Evolutionary conservation across 2,888 invertebrate genomes (phyloP), one percentile per base, ranked within the genome.

Genomic region (Caenorhabditis zanzibari): DNA sequence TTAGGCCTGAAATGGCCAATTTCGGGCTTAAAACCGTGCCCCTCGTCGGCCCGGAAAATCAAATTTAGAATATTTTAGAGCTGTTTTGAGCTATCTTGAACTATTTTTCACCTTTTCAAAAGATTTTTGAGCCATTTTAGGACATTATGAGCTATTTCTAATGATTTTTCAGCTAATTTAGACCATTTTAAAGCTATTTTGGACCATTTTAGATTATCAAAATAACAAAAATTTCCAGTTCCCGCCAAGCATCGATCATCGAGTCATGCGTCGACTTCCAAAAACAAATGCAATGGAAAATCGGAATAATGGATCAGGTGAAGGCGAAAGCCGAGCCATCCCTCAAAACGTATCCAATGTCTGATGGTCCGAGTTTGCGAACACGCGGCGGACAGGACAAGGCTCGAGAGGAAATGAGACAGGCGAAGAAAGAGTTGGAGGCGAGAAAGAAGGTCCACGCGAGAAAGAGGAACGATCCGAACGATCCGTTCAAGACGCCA

Each of bases 201-300:
- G n/a, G n/a, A n/a, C n/a, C n/a, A n/a, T n/a, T n/a, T n/a, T n/a
- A n/a, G n/a, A n/a, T n/a, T n/a, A n/a, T n/a, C n/a, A n/a, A n/a
- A n/a, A n/a, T n/a, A n/a, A n/a, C n/a, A n/a, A n/a, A n/a, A n/a
- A n/a, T 14, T 84, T 89, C 47, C 69, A 90, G 90, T 47, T 71
- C 72, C 32, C 86, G 90, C 14, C 81, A 85, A 44, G 90, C 88
- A 19, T 87, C 88, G 10, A 82, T 90, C 19, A 76, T 87, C 49
- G 90, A 90, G 49, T 86, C 86, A 1, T 86, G 86, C 49, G 87
- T 89, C 59, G 90, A 90, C 76, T 88, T 88, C 69, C 90, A 89
- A 35, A 88, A 88, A 49, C 90, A 90, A 61, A 82, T 90, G 28
- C 81, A 87, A 58, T 90, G 89, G 86, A 90, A 90, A 75, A 82